These are phyloP conservation scores for Hirundo rustica DNA, from an alignment of 2,797 vertebrate genomes.

Conservation along the genomic window DNA sequence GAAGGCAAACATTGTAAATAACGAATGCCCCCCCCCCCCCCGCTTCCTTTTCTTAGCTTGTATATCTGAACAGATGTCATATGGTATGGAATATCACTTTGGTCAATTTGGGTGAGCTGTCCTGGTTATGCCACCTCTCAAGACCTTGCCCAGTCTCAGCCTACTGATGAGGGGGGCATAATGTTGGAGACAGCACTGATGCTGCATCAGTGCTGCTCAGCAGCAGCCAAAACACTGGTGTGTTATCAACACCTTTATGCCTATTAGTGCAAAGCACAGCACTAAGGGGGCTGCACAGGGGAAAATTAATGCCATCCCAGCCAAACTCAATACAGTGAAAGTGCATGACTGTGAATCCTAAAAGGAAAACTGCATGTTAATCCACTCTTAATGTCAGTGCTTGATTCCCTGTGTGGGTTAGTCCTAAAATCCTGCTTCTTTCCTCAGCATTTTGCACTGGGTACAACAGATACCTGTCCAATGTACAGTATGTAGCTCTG, in stretches of 20 bases:
- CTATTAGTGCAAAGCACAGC: neutral
- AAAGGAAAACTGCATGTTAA: neutral
- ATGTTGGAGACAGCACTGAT: neutral
- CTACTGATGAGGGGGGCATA: neutral
- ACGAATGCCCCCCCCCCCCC: neutral
- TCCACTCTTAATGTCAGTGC: neutral
- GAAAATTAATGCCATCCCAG: neutral
- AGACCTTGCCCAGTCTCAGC: neutral
- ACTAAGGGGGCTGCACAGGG: neutral
- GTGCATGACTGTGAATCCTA: neutral
- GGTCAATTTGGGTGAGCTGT: neutral
- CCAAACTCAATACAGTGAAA: neutral
- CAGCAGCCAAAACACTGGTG: neutral
- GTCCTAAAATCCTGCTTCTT: neutral
- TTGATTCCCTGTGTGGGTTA: neutral
- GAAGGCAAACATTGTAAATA: neutral
- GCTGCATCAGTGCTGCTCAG: neutral
- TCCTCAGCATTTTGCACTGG: neutral
- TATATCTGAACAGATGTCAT: neutral
- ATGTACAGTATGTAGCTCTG: neutral
- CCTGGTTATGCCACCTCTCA: neutral
- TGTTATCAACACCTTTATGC: neutral
- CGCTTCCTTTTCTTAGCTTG: neutral
- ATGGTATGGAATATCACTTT: neutral
- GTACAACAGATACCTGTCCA: neutral